A percentile compares a stretch with the other conserved stretches of the same genome.
Conservation (phyloP, 2,888 invertebrate genomes). For the Stenodema calcarata region DNA sequence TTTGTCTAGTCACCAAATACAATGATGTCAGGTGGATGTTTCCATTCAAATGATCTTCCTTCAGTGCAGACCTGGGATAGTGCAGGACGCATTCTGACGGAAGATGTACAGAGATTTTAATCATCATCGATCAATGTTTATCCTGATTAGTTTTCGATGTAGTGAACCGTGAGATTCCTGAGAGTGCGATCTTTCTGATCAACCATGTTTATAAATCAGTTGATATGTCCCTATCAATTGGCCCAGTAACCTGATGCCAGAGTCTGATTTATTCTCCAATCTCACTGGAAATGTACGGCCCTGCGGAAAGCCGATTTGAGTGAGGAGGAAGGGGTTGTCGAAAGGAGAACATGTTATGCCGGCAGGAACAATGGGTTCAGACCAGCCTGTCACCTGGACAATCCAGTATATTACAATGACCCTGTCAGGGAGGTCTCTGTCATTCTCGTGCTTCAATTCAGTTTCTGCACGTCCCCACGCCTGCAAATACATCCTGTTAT, state of each 20-base stretch:
- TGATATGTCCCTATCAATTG: no score
- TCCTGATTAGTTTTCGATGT: no score
- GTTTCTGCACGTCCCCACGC: neutral
- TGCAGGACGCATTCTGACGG: no score
- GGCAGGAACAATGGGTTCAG: neutral
- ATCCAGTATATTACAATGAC: neutral
- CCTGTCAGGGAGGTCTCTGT: neutral
- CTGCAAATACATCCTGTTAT: neutral
- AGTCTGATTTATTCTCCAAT: neutral
- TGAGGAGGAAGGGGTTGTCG: neutral
- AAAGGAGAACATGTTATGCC: neutral
- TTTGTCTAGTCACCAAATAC: no score
- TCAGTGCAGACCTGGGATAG: no score
- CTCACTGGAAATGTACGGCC: neutral
- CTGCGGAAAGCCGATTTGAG: neutral
- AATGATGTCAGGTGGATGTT: no score
- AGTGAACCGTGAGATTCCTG: no score
- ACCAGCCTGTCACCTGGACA: neutral
- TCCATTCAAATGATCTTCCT: no score
- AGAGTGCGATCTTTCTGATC: no score
- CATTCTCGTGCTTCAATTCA: neutral
- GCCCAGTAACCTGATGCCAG: neutral
- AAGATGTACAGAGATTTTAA: no score
- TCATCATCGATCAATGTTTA: no score
- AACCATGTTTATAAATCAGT: no score